Evolutionary conservation across 1,140 invertebrate species (phyloP).

Genomic region (Leptonema lineaticorne): DNA sequence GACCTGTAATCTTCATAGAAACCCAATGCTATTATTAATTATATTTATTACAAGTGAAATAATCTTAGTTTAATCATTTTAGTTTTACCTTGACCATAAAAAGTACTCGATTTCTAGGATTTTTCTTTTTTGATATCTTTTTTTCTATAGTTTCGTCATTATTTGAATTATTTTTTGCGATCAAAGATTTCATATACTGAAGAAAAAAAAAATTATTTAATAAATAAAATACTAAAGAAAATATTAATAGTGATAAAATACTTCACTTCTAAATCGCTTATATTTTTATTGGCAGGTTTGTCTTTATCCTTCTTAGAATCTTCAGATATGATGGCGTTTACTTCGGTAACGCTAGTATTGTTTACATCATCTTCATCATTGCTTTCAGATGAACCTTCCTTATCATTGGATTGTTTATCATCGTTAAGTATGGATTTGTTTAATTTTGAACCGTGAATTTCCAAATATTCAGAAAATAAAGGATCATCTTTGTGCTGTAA

Average conservation of each 20-base stretch:
- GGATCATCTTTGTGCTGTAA: slow-evolving; percentile 83
- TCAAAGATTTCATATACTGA: slow-evolving; percentile 65
- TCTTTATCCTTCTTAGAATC: slow-evolving; percentile 44
- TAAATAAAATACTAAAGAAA: neutral
- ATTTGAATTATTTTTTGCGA: slow-evolving; percentile 49
- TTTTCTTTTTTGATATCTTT: slow-evolving; percentile 50
- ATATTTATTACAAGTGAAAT: slow-evolving; percentile 8
- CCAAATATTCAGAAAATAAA: slow-evolving; percentile 84
- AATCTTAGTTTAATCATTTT: neutral
- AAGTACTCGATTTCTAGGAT: slow-evolving; percentile 53
- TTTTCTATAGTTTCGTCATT: slow-evolving; percentile 47
- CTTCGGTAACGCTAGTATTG: slow-evolving; percentile 39
- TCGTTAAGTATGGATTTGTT: slow-evolving; percentile 70
- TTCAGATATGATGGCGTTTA: slow-evolving; percentile 44
- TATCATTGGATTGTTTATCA: slow-evolving; percentile 56
- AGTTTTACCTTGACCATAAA: slow-evolving; percentile 61
- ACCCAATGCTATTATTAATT: neutral
- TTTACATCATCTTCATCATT: slow-evolving; percentile 56
- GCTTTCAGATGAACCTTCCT: slow-evolving; percentile 45
- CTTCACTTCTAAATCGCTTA: slow-evolving; percentile 72
- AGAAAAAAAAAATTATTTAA: slow-evolving; percentile 39
- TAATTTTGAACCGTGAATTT: slow-evolving; percentile 66
- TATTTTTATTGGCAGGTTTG: slow-evolving; percentile 65
- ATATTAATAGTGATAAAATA: neutral
- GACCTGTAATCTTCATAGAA: slow-evolving; percentile 58